Base-by-base conservation (phyloP, 2,113 vertebrate genomes). In the Turnix velox region DNA sequence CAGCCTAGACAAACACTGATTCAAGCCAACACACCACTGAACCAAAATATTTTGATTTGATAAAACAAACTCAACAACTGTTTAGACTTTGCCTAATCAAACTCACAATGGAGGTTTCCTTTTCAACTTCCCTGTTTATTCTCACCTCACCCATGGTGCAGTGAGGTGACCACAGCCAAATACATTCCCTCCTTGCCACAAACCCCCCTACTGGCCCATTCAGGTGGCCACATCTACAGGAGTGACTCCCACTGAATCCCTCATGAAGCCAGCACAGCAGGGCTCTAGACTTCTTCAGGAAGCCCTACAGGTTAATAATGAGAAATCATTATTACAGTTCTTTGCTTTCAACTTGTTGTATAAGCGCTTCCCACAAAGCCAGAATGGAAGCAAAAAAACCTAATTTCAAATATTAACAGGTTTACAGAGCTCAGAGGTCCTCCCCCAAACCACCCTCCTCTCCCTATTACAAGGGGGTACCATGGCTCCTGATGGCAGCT, bases 21-120 rank as follows among this genome's bases (percentile, higher is more conserved):
- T 84, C 52, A 86, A 75, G 74, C 48, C 95, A 94, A 87, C 80
- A 88, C 83, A 55, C 19, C 1, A 0, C 61, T 54, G 49, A 90
- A 92, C 69, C 86, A 94, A 93, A 95, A 92, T 82, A 79, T 93
- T 94, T 95, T 93, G 49, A 94, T 94, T 91, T 66, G 80, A 93
- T 79, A 88, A 90, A 93, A 96, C 91, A 93, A 96, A 78, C 91
- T 92, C 69, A 83, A 75, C 73, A 75, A 45, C 49, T 87, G 66
- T 87, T 94, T 94, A 90, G 92, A 82, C 88, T 89, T 90, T 35
- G 71, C 23, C 62, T 69, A 45, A 66, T 14, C 57, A 76, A 66
- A 28, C 62, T 91, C 80, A 72, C 86, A 84, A 74, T 28, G 46
- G 23, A 72, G 6, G 14, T 30, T 94, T 93, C 66, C 73, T 92